phyloP scores from a whole-genome alignment of 1,140 invertebrate species.

The Penaeus vannamei region DNA sequence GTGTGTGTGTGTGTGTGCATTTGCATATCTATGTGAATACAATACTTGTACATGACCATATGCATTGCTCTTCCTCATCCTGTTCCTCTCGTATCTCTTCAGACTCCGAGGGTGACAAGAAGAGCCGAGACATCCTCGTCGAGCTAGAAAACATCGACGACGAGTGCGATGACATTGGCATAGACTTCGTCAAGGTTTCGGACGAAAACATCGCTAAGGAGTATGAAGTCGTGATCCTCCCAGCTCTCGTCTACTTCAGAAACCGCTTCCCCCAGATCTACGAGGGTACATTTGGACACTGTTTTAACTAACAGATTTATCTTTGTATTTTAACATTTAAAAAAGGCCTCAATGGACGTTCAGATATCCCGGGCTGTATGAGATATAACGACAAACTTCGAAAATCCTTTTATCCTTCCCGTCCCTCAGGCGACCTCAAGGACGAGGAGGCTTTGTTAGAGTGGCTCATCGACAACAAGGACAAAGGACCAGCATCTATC shows the following conservation, averaged over 20 bases:
- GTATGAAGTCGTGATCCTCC: slow-evolving; percentile 87
- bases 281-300: slow-evolving; percentile 55
- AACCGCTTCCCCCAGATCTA: slow-evolving; percentile 91
- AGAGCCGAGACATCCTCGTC: slow-evolving; percentile 89
- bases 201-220: slow-evolving; percentile 91
- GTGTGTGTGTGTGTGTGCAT: background rate
- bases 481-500: slow-evolving; percentile 84
- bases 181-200: slow-evolving; percentile 94
- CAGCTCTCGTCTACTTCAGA: slow-evolving; percentile 89
- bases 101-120: slow-evolving; percentile 82
- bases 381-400: too few relatives aligned
- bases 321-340: too few relatives aligned
- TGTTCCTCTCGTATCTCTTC: background rate
- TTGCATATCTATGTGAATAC: background rate
- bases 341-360: too few relatives aligned
- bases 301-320: slow-evolving; percentile 43
- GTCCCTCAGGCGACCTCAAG: slow-evolving; percentile 83
- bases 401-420: slow-evolving; percentile 16
- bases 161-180: slow-evolving; percentile 92
- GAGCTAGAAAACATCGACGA: slow-evolving; percentile 95
- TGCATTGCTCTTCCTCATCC: too few relatives aligned
- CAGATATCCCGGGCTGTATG: too few relatives aligned
- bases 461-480: slow-evolving; percentile 90
- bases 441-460: slow-evolving; percentile 91
- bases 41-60: too few relatives aligned